Percentiles rank a stretch among this genome's conserved stretches.
phyloP scores from a whole-genome alignment of 2,113 vertebrate genomes.

The Coregonus clupeaformis region DNA sequence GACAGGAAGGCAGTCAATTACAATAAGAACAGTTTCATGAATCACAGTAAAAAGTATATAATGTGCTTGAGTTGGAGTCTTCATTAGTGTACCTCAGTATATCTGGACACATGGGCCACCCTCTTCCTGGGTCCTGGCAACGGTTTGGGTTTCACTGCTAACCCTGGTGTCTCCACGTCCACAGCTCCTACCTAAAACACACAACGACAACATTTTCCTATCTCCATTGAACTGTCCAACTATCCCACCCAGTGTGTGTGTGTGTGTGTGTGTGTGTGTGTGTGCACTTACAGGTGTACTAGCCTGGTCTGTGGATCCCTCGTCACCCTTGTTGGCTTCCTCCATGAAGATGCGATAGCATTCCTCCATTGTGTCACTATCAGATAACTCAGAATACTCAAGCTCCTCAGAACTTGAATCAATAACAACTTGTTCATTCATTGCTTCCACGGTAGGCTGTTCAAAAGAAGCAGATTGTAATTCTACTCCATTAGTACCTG shows the following conservation, averaged over 20 bases:
- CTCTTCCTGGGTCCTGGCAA: constrained; percentile 63
- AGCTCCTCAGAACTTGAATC: constrained; percentile 55
- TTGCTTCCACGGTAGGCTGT: background rate
- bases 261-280: background rate
- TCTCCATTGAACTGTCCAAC: background rate
- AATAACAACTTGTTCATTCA: background rate
- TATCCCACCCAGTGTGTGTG: background rate
- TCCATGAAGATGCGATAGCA: constrained; percentile 79
- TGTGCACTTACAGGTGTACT: background rate
- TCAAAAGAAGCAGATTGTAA: background rate
- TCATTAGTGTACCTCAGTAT: constrained; percentile 58
- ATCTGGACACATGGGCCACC: constrained; percentile 67
- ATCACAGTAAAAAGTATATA: background rate
- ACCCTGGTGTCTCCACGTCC: constrained; percentile 28
- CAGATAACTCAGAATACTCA: constrained; percentile 68
- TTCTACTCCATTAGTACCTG: background rate
- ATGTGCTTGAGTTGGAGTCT: background rate
- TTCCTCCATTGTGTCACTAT: constrained; percentile 76
- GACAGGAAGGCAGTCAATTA: background rate
- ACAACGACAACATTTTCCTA: background rate
- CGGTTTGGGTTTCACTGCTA: constrained; percentile 30
- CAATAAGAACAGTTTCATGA: background rate
- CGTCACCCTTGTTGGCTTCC: constrained; percentile 44
- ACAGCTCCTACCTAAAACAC: constrained; percentile 28
- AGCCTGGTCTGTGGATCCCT: constrained; percentile 7